phyloP scores from a whole-genome alignment of 2,888 invertebrate genomes.

The Ophion ventricosus region DNA sequence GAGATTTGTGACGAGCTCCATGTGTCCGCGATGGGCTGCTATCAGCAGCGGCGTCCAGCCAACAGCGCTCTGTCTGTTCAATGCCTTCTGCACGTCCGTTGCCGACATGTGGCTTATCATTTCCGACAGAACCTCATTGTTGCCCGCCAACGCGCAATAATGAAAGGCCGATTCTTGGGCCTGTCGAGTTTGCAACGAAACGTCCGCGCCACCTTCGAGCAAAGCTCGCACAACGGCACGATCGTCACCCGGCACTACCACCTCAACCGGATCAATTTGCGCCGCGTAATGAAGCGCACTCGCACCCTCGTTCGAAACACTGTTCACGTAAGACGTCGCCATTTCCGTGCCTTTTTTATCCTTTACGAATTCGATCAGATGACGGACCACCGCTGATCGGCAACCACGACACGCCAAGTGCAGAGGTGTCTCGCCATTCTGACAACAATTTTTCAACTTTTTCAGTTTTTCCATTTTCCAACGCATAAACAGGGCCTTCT shows the following conservation, averaged over 20 bases:
- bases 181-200: constrained; percentile 92
- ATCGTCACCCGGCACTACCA: constrained; percentile 89
- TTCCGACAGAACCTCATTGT: constrained; percentile 96
- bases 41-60: constrained; percentile 99
- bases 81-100: constrained; percentile 95
- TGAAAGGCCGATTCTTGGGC: constrained; percentile 98
- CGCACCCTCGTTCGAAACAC: constrained; percentile 95
- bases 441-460: background rate
- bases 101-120: constrained; percentile 96
- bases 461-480: too few relatives aligned
- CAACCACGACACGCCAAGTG: constrained; percentile 96
- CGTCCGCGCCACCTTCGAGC: constrained; percentile 96
- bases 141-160: constrained; percentile 96
- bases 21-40: constrained; percentile 97
- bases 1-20: constrained; percentile 95
- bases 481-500: too few relatives aligned
- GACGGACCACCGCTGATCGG: constrained; percentile 92
- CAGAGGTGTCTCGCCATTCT: constrained; percentile 97
- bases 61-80: constrained; percentile 96
- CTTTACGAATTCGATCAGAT: constrained; percentile 93
- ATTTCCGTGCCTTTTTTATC: constrained; percentile 90
- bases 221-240: constrained; percentile 95
- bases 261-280: constrained; percentile 93
- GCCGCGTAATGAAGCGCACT: constrained; percentile 97
- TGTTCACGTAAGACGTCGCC: constrained; percentile 93